Evolutionary conservation across 2,888 invertebrate species (phyloP), one percentile per base, ranked within the genome.

Genomic region (Adelognathus sp.): DNA sequence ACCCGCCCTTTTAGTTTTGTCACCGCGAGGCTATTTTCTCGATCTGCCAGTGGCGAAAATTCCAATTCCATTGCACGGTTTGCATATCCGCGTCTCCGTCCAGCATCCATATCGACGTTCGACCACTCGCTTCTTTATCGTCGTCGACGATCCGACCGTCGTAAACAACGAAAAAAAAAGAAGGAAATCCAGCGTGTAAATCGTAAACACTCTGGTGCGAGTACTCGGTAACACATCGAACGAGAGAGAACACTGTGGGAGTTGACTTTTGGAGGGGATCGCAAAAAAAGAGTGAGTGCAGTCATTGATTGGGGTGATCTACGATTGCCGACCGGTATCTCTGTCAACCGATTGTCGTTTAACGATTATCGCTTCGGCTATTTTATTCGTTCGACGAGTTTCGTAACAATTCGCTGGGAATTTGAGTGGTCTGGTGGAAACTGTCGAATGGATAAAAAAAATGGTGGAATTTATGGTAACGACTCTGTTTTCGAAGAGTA

Each of bases 11-110:
- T 75, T 71, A 31, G 18, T 56, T 56, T 56, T 56, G 31, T 56
- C 31, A 60, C 46, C 46, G 46, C 11, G 46, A 24, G 46, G 21
- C n/a, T 21, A 50, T 50, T 24, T 21, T 24, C 46, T 24, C 18
- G 39, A 29, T 41, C 64, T 66, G 66, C 71, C n/a, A 64, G 44
- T 56, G 50, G 75, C n/a, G 56, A 71, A 75, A 79, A 79, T 79
- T 79, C 56, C 79, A 76, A 76, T 79, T 77, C 67, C 73, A 81
- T 80, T 79, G 80, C 76, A 66, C 69, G 70, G 58, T 71, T 44
- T 56, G 72, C 74, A 66, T 76, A 58, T 58, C 61, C 63, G 71
- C 70, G 52, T 70, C 21, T 41, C 46, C 36, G 11, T 14, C n/a
- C 16, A 31, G 21, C 33, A 9, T 33, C 21, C 24, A n/a, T n/a